Evolutionary conservation across 2,888 invertebrate species (phyloP), one percentile per base, ranked within the genome.

Genomic region (Urechis unicinctus): DNA sequence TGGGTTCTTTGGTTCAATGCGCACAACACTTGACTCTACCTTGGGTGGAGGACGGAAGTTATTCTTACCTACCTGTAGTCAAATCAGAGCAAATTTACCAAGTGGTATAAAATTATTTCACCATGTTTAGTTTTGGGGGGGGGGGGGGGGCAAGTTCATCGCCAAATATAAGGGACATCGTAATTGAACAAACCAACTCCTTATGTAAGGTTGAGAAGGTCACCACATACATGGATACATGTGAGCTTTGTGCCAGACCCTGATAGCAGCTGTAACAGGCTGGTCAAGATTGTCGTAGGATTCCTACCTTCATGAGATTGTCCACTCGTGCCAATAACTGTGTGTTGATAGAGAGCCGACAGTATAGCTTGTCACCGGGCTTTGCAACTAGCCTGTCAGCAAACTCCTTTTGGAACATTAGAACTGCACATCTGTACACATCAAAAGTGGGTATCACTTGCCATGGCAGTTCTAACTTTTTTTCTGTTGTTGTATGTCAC

Each of bases 321-420:
- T 96, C 94, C 9, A 98, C 95, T 70, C 92, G 83, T 1, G 98
- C 91, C 61, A 98, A 80, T 22, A 98, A 81, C 73, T 99, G 98
- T 30, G 94, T 94, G 73, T 98, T 98, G 50, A 96, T 87, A 53
- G 97, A 96, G 30, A 99, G 80, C 53, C 98, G 85, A 75, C 97
- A 97, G 74, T 92, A 99, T 9, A 94, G 80, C 80, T 98, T 97
- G 41, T 97, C 96, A 1, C 96, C 97, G 17, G 98, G 93, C 77
- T 93, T 89, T 0, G 98, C 98, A 1, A 95, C 91, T 53, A 99
- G 81, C 73, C 98, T 83, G 71, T 96, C 90, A 1, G 98, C 97
- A 82, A 99, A 99, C 81, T 98, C 98, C 69, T 89, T 85, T 81
- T 99, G 98, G 74, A 99, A 96, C 97, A 99, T 98, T 9, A 99